Base-by-base conservation (phyloP, 2,113 vertebrate genomes). In the Nycticryphes semicollaris region DNA sequence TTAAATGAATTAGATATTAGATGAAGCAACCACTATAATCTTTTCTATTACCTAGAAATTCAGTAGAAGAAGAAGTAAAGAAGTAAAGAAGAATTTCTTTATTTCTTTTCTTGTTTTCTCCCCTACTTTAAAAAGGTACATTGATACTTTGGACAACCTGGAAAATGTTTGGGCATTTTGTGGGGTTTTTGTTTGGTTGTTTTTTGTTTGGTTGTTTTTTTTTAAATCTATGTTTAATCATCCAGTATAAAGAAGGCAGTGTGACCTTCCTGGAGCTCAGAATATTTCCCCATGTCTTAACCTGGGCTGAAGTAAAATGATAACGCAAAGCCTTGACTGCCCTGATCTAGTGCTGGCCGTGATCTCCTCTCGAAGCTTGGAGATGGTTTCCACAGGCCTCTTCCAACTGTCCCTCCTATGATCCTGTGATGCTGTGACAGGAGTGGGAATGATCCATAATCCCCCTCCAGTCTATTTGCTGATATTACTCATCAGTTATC, bases 1-100 rank as follows among this genome's bases (percentile, higher is more conserved):
- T 11, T 1, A 51, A 21, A 66, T 14, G 3, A 87, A 28, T 17
- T 0, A 0, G 51, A 27, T 67, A 70, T 7, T 22, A 82, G 37
- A 50, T 37, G 30, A 68, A 76, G 47, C 21, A 79, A 8, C 27
- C 18, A 45, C 28, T 64, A 25, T 25, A 67, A 6, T 66, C 14
- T 10, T 82, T 82, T 79, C 25, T 54, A 7, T 53, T 56, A 53
- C 12, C 4, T 66, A 54, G 30, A 85, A 57, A 73, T 63, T 82
- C 37, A n/a, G 6, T 23, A 35, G 9, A 39, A 39, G 39, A n/a
- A n/a, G n/a, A n/a, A n/a, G n/a, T n/a, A n/a, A n/a, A n/a, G n/a
- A 39, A 39, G 39, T 39, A 39, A 39, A 39, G 39, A 39, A 39
- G 39, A 39, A 39, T 10, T 39, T 16, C 0, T 17, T 51, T 21